Percentiles rank a stretch among this genome's conserved stretches.
Evolutionary conservation across 2,113 vertebrate species (phyloP).

Genomic region (Myrmecobius fasciatus): DNA sequence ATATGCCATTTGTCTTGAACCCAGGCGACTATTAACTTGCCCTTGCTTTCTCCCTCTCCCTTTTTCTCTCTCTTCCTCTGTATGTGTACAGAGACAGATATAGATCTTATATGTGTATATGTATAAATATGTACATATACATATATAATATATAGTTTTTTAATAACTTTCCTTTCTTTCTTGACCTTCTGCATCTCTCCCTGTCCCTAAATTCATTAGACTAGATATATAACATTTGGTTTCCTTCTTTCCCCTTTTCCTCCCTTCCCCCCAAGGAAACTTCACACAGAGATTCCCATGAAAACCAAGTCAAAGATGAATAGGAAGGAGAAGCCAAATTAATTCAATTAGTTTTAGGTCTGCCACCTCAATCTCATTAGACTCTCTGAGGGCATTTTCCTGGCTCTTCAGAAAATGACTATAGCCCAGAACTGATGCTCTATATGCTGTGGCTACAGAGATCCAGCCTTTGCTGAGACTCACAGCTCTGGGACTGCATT

Average conservation of each 20-base stretch:
- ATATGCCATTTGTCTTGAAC: neutral
- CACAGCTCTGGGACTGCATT: neutral
- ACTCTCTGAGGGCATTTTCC: neutral
- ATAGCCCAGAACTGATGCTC: neutral
- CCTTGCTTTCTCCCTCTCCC: no score
- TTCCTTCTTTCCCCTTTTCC: neutral
- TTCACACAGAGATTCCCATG: neutral
- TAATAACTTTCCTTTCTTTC: neutral
- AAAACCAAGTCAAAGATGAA: neutral
- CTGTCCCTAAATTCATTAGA: neutral
- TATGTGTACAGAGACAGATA: neutral
- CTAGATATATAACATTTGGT: neutral
- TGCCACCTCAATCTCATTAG: neutral
- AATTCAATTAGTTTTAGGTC: constrained; percentile 1
- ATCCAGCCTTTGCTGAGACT: neutral
- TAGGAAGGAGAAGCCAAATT: neutral
- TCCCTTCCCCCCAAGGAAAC: neutral
- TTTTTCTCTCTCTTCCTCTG: neutral
- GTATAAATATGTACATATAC: no score
- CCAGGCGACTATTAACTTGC: neutral
- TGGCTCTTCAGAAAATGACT: neutral
- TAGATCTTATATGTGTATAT: neutral
- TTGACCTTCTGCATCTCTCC: neutral
- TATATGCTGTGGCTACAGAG: neutral
- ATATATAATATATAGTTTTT: neutral